phyloP scores from a whole-genome alignment of 2,888 invertebrate genomes.

The Hetaerina titia region DNA sequence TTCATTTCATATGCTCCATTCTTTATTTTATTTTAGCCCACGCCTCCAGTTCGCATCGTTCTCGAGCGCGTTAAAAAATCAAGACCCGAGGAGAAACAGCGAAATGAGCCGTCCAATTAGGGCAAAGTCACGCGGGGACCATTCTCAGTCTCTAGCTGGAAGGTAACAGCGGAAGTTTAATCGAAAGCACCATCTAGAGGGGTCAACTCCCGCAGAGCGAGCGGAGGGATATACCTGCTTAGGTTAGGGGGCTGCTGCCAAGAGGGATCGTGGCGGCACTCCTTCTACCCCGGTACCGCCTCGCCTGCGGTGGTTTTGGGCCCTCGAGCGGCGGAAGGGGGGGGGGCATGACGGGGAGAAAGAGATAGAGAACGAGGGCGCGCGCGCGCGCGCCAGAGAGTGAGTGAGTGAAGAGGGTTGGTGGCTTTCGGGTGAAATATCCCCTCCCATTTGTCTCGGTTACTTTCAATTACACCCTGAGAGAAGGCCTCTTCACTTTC shows the following conservation, averaged over 20 bases:
- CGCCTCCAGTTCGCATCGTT: background rate
- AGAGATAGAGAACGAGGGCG: too few species aligned
- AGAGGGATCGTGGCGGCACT: background rate
- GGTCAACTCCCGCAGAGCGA: background rate
- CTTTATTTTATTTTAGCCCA: background rate
- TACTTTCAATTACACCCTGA: constrained; percentile 2
- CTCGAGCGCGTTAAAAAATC: constrained; percentile 11
- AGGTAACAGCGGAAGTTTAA: background rate
- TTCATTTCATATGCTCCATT: background rate
- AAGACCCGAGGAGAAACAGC: background rate
- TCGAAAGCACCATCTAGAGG: background rate
- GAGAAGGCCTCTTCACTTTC: constrained; percentile 15
- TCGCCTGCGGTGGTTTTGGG: background rate
- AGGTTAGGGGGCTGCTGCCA: background rate
- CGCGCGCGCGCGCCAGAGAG: too few species aligned
- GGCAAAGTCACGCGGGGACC: background rate
- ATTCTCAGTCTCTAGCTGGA: background rate
- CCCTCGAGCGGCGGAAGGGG: background rate
- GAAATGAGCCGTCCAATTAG: constrained; percentile 15
- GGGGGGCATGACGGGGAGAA: too few species aligned
- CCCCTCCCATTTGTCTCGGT: constrained; percentile 3
- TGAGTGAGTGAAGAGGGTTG: too few species aligned
- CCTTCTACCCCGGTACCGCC: background rate
- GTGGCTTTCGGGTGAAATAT: background rate
- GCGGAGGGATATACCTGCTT: background rate